Evolutionary conservation across 92 coral and sea anemone species (phyloP), one percentile per base, ranked within the genome.

Genomic region (Paramuricea clavata): DNA sequence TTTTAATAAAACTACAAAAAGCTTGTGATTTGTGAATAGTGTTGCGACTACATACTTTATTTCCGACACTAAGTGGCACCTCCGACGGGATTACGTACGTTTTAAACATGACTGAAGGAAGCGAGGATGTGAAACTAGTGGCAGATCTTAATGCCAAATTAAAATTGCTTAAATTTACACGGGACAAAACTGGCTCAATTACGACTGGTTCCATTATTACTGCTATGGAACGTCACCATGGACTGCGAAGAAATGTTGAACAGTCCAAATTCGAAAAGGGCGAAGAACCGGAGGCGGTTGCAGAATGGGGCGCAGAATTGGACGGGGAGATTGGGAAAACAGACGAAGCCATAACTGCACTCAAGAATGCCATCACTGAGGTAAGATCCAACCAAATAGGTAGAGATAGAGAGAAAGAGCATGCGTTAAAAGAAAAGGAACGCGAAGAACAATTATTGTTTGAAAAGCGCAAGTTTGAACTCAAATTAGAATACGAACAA

Each of bases 321-420:
- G 35, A 12, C 7, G 28, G 42, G 5, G 74, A 68, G 74, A 68
- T n/a, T n/a, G n/a, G n/a, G n/a, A n/a, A n/a, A n/a, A n/a, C n/a
- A n/a, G n/a, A n/a, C n/a, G n/a, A n/a, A 42, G 42, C 25, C 2
- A 68, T 71, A 57, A 57, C 65, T 3, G n/a, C 26, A 23, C n/a
- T 57, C 3, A 57, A 1, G 0, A 23, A n/a, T 12, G 30, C 65
- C 65, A 57, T 57, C 0, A 57, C 27, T 17, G 23, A 57, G 65
- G 5, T 57, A 57, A 57, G 65, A 57, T 57, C 65, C 3, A 57
- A 57, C 65, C 65, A 57, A 1, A 3, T 13, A 5, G 2, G 3
- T 57, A 57, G 0, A 57, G 65, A 42, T n/a, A 71, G 49, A 71
- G 28, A 71, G 44, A 71, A 19, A 32, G 50, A 71, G 78, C 49